Percentiles rank a stretch among this genome's conserved stretches.
Conservation (phyloP, 2,113 vertebrate genomes). For the Plestiodon gilberti region DNA sequence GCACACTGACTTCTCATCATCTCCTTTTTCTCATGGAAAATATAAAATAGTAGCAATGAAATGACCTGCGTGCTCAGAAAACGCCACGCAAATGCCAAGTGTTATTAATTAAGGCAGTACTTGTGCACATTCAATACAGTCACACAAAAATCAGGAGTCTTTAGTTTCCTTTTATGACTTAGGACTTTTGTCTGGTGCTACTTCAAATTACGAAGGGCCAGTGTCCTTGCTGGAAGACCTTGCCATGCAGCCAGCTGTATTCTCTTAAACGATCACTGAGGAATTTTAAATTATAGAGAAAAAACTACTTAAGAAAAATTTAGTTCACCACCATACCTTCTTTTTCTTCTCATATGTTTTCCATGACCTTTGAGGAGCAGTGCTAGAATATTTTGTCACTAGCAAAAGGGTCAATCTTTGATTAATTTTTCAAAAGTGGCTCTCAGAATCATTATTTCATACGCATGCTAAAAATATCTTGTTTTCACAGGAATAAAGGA, state of each 20-base stretch:
- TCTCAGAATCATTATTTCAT: not conserved
- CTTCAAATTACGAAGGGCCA: not conserved
- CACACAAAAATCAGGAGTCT: not conserved
- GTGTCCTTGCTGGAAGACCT: not conserved
- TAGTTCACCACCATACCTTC: too few species aligned
- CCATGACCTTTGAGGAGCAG: not conserved
- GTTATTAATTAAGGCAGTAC: not conserved
- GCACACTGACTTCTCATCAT: too few species aligned
- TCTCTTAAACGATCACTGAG: not conserved
- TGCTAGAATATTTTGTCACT: not conserved
- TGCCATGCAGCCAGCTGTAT: not conserved
- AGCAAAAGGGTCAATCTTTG: not conserved
- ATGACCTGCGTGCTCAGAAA: too few species aligned
- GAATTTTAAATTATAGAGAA: not conserved
- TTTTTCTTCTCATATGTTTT: not conserved
- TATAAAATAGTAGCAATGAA: too few species aligned
- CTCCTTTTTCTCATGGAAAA: too few species aligned
- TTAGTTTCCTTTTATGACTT: not conserved
- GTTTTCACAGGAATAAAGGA: not conserved
- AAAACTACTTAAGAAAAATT: not conserved
- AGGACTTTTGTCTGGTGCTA: not conserved
- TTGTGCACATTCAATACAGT: not conserved
- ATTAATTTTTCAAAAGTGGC: not conserved
- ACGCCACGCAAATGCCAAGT: too few species aligned
- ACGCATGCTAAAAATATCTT: not conserved